Base-by-base conservation (phyloP, 2,113 vertebrate genomes). In the Pipa parva region DNA sequence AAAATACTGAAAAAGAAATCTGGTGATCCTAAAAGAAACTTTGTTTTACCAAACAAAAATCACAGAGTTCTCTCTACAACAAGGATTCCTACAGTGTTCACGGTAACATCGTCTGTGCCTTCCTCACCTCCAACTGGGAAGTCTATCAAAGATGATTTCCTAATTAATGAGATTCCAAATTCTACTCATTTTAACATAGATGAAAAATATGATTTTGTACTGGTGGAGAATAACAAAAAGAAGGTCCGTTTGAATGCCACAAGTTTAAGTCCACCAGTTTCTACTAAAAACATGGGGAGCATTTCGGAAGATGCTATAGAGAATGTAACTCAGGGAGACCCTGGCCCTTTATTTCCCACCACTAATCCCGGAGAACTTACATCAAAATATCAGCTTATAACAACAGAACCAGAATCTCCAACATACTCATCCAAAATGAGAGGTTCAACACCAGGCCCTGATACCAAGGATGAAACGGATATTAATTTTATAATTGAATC, bases 361-460 rank as follows among this genome's bases (percentile, higher is more conserved):
- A 74, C 18, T 31, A 55, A 73, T 29, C 66, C 66, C n/a, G 39
- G 57, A 71, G 71, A 75, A 50, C 1, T 75, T 61, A 85, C 81
- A 49, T 77, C 83, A 2, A 74, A 63, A 29, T 77, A 79, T 20
- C 54, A 72, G 46, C 77, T 82, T 17, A 67, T 81, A 73, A 81
- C 76, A 0, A 74, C 76, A 72, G 78, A 78, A 54, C 75, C 81
- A 64, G 80, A 78, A 1, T n/a, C 15, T 1, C 74, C 74, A 46
- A 60, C 49, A 6, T 66, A 42, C 5, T 10, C 10, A 4, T 7
- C 28, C 8, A 46, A 39, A 39, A 52, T 63, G 1, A 80, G 77
- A 28, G 74, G 63, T 3, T 77, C 86, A 18, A 73, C 74, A 36
- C 80, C 67, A 63, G 69, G 20, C 17, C 71, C 48, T 10, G 70